These are phyloP conservation scores for Zaprionus africanus DNA, from an alignment of 1,140 invertebrate genomes.

Conservation along the genomic window DNA sequence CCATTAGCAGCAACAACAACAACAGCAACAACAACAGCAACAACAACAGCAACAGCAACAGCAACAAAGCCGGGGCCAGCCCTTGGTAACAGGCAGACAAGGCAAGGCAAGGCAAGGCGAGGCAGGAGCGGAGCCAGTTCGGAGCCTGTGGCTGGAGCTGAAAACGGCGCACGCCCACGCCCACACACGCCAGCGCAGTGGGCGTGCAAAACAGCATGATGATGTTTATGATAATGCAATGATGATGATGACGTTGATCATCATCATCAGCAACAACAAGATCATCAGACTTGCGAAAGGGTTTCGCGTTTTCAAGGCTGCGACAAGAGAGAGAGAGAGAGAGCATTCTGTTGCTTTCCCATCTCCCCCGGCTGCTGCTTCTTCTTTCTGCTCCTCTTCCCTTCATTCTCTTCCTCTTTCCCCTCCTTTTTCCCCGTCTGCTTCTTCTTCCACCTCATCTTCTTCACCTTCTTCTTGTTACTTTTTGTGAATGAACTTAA, in stretches of 20 bases:
- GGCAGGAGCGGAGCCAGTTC: not conserved
- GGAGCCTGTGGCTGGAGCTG: too few species aligned
- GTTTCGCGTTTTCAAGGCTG: conserved; percentile 61
- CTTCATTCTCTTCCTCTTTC: not conserved
- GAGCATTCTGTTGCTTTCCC: too few species aligned
- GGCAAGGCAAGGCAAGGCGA: conserved; percentile 48
- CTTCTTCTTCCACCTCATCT: too few species aligned
- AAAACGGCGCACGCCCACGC: not conserved
- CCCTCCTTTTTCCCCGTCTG: not conserved
- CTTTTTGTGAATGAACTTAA: conserved; percentile 51
- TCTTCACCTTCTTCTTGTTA: not conserved
- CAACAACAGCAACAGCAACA: conserved; percentile 31
- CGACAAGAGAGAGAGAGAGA: not conserved
- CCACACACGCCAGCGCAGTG: conserved; percentile 53
- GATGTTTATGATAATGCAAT: conserved; percentile 48
- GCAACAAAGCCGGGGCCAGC: conserved; percentile 34
- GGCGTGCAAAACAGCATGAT: conserved; percentile 60
- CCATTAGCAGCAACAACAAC: conserved; percentile 67
- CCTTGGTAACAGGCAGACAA: conserved; percentile 51
- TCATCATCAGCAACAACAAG: conserved; percentile 22
- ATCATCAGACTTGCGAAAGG: conserved; percentile 36
- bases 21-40: conserved; percentile 40
- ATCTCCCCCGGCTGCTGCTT: too few species aligned
- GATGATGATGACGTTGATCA: conserved; percentile 38
- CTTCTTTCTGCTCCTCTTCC: too few species aligned